These are phyloP conservation scores for Brachionus manjavacas DNA, from an alignment of 1,140 invertebrate species.

Conservation along the genomic window DNA sequence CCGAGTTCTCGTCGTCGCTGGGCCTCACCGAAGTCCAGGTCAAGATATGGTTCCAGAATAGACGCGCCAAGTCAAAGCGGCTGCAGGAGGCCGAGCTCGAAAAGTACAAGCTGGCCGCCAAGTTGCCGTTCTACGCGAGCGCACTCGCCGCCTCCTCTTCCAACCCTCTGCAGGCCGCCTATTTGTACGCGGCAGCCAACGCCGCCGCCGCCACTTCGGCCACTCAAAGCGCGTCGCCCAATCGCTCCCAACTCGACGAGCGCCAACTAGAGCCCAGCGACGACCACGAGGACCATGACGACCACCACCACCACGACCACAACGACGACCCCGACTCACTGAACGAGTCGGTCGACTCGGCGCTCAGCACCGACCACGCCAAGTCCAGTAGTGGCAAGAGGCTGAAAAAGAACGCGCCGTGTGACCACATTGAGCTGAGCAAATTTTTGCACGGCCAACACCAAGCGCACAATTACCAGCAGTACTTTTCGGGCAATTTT, in stretches of 20 bases:
- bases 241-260: not conserved
- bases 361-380: too few relatives aligned
- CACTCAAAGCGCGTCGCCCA: not conserved
- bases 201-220: not conserved
- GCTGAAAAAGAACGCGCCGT: not conserved
- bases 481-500: conserved; percentile 21
- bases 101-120: conserved; percentile 37
- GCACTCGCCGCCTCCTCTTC: conserved; percentile 9
- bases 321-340: not conserved
- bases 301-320: not conserved
- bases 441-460: not conserved
- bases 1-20: conserved; percentile 83
- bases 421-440: not conserved
- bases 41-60: conserved; percentile 94
- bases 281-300: not conserved
- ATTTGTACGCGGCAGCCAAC: conserved; percentile 31
- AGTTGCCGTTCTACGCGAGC: conserved; percentile 33
- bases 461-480: not conserved
- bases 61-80: conserved; percentile 92
- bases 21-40: conserved; percentile 90
- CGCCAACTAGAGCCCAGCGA: not conserved
- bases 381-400: not conserved
- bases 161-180: conserved; percentile 28
- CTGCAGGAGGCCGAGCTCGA: conserved; percentile 39
- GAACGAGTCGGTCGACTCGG: not conserved